A percentile compares a stretch with the other conserved stretches of the same genome.
These are phyloP conservation scores for Etheostoma perlongum DNA, from an alignment of 2,797 vertebrate species.

Conservation along the genomic window DNA sequence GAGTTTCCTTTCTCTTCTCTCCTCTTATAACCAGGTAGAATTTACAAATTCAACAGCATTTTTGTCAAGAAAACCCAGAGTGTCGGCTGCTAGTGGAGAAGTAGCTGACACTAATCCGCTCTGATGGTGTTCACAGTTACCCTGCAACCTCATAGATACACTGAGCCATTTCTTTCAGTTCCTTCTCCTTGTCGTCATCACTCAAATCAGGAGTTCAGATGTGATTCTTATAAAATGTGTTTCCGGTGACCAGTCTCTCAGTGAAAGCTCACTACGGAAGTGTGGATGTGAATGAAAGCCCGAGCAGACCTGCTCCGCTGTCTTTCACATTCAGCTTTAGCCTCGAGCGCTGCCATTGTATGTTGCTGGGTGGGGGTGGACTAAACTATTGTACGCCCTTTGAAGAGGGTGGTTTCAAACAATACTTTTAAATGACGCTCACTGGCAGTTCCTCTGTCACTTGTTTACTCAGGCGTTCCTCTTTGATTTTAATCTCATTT, in stretches of 20 bases:
- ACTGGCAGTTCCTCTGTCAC: conserved; percentile 60
- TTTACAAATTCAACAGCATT: background rate
- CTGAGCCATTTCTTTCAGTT: conserved; percentile 8
- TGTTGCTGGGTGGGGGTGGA: conserved; percentile 55
- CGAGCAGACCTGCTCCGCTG: conserved; percentile 23
- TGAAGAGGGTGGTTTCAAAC: conserved; percentile 65
- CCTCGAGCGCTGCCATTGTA: conserved; percentile 63
- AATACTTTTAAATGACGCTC: conserved; percentile 65
- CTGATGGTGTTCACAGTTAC: background rate
- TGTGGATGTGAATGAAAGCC: conserved; percentile 51
- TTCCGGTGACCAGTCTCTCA: conserved; percentile 30
- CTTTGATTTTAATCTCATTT: conserved; percentile 67
- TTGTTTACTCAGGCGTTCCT: conserved; percentile 67
- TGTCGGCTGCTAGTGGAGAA: background rate
- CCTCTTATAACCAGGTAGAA: background rate
- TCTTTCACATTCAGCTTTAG: conserved; percentile 28
- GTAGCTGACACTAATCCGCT: background rate
- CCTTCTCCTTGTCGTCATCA: conserved; percentile 5
- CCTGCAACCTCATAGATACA: background rate
- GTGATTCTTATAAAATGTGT: conserved; percentile 27
- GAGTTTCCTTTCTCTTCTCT: background rate
- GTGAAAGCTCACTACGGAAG: conserved; percentile 31
- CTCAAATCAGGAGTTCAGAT: conserved; percentile 23
- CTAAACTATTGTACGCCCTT: conserved; percentile 67
- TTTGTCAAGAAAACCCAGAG: background rate